A percentile compares a stretch with the other conserved stretches of the same genome.
Evolutionary conservation across 2,113 vertebrate genomes (phyloP).

Genomic region (Campylorhamphus procurvoides): DNA sequence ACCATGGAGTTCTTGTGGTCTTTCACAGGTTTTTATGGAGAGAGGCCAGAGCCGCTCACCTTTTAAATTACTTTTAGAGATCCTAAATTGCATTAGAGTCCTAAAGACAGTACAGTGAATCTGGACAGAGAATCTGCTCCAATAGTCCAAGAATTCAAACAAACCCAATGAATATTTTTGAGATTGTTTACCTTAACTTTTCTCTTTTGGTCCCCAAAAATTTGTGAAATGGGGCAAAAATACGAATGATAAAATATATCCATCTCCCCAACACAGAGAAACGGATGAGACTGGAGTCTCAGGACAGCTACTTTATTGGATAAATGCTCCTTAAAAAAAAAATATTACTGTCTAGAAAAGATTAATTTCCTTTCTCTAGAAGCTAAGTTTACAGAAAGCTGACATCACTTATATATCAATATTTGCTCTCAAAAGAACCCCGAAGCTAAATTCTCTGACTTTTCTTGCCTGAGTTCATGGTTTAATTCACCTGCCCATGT

Average conservation of each 20-base stretch:
- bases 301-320: neutral
- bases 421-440: neutral
- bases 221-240: neutral
- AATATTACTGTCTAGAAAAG: neutral
- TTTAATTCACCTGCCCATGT: neutral
- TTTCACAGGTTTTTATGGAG: neutral
- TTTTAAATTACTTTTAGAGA: neutral
- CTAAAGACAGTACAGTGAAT: neutral
- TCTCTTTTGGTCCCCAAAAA: neutral
- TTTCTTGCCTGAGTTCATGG: neutral
- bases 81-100: neutral
- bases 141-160: neutral
- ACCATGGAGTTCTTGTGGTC: neutral
- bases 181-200: neutral
- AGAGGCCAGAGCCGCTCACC: neutral
- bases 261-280: neutral
- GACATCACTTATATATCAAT: neutral
- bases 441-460: neutral
- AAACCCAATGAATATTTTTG: neutral
- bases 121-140: neutral
- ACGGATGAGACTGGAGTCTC: neutral
- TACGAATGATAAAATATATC: neutral
- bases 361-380: neutral
- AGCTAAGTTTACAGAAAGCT: neutral
- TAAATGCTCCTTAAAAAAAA: neutral